Percentiles rank a stretch among this genome's conserved stretches.
phyloP scores from a whole-genome alignment of 2,113 vertebrate species.

The Piaya cayana region DNA sequence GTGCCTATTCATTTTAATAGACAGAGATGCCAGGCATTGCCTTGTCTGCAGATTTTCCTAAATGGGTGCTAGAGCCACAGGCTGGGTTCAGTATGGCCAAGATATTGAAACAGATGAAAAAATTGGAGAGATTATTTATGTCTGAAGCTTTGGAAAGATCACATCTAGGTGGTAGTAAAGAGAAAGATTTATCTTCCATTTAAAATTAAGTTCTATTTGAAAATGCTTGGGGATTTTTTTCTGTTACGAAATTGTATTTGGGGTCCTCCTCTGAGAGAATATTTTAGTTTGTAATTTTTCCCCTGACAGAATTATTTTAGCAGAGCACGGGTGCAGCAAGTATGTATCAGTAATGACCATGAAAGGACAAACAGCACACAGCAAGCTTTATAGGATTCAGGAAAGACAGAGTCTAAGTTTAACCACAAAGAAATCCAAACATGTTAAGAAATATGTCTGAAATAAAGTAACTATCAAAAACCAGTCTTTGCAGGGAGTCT shows the following conservation, averaged over 20 bases:
- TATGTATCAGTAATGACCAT: not conserved
- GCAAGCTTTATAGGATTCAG: not conserved
- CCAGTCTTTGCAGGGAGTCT: not conserved
- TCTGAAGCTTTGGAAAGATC: not conserved
- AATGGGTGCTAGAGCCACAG: not conserved
- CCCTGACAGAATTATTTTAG: not conserved
- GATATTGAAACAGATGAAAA: not conserved
- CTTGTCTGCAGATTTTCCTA: not conserved
- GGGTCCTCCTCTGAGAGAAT: not conserved
- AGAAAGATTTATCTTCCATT: not conserved
- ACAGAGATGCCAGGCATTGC: not conserved
- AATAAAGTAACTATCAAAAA: conserved; percentile 22
- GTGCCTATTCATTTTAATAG: not conserved
- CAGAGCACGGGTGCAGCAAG: not conserved
- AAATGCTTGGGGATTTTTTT: not conserved
- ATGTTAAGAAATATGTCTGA: conserved; percentile 30
- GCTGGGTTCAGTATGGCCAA: not conserved
- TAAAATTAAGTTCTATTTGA: not conserved
- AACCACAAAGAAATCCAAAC: conserved; percentile 11
- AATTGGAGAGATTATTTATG: not conserved
- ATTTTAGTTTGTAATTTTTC: not conserved
- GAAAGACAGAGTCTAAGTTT: not conserved
- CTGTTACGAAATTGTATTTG: not conserved
- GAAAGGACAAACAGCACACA: not conserved
- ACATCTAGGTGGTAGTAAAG: not conserved